phyloP scores from a whole-genome alignment of 2,797 vertebrate genomes.

The Carduelis carduelis region DNA sequence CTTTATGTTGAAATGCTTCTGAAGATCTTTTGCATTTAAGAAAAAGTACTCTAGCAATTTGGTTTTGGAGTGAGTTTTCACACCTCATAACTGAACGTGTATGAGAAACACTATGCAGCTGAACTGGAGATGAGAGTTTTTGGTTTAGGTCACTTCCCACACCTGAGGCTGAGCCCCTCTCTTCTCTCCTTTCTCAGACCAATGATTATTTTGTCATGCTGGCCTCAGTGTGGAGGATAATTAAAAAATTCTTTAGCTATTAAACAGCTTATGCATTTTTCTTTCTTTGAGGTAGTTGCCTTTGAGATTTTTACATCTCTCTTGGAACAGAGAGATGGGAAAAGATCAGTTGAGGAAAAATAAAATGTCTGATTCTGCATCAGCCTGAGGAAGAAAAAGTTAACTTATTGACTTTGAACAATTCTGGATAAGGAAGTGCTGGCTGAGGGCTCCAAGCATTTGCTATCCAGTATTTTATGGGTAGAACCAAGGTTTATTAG shows the following conservation, averaged over 20 bases:
- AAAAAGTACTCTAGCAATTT: background rate
- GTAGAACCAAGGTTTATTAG: background rate
- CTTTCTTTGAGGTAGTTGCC: background rate
- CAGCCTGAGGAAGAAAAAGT: background rate
- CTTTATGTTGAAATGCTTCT: background rate
- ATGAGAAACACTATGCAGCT: background rate
- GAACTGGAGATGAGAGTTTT: conserved; percentile 5
- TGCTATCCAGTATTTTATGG: background rate
- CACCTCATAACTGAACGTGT: background rate
- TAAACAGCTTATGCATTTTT: background rate
- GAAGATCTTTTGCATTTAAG: background rate
- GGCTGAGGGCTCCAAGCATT: background rate
- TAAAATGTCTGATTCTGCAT: background rate
- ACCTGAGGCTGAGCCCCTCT: conserved; percentile 46
- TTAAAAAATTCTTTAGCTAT: background rate
- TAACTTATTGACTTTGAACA: background rate
- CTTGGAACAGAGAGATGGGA: background rate
- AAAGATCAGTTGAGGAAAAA: background rate
- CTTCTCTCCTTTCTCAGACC: conserved; percentile 59
- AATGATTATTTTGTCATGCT: conserved; percentile 27
- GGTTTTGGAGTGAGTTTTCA: conserved; percentile 18
- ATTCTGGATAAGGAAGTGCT: background rate
- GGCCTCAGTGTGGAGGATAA: background rate
- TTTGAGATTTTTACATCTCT: background rate
- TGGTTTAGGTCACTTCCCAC: conserved; percentile 64